A percentile compares a stretch with the other conserved stretches of the same genome.
phyloP scores from a whole-genome alignment of 2,113 vertebrate species.

The Rhombomys opimus region DNA sequence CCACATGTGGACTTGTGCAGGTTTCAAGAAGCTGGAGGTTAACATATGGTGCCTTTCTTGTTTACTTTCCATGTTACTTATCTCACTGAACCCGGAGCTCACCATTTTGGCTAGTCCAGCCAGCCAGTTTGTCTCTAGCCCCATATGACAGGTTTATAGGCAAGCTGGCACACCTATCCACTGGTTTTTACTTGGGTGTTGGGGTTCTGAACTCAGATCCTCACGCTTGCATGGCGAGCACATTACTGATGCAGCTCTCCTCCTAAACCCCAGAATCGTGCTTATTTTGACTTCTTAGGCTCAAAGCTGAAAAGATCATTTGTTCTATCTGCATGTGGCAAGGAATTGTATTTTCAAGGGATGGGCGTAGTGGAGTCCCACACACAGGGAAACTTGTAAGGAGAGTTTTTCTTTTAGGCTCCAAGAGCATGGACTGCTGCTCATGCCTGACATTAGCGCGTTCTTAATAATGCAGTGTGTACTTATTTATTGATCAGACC shows the following conservation, averaged over 20 bases:
- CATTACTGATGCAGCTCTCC: too few relatives aligned
- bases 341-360: neutral
- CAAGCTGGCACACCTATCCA: too few relatives aligned
- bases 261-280: neutral
- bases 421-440: slow-evolving; percentile 32
- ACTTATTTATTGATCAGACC: slow-evolving; percentile 87
- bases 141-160: neutral
- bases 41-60: neutral
- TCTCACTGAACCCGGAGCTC: neutral
- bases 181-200: neutral
- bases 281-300: slow-evolving; percentile 26
- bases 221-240: neutral
- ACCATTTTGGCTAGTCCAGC: neutral
- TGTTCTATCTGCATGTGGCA: neutral
- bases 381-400: neutral
- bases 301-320: neutral
- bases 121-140: neutral
- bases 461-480: slow-evolving; percentile 80
- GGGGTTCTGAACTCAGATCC: neutral
- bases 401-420: slow-evolving; percentile 20
- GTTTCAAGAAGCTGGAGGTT: neutral
- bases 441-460: slow-evolving; percentile 69
- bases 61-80: neutral
- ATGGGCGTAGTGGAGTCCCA: neutral
- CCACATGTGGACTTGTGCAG: neutral